Base-by-base conservation (phyloP, 2,113 vertebrate species). In the Nothobranchius furzeri region DNA sequence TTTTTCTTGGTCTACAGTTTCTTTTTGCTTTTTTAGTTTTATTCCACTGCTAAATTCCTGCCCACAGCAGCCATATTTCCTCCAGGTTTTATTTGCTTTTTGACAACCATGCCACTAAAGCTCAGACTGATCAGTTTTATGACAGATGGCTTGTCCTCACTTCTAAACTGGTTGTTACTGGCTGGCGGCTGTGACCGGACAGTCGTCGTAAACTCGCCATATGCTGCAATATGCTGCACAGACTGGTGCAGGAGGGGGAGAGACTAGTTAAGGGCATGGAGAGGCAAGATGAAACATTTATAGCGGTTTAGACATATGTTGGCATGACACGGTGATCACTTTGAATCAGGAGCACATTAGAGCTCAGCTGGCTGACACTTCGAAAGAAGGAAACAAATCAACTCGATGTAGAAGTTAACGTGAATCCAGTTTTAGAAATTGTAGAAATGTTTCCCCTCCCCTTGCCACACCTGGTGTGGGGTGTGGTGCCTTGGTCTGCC, bases 151-250 rank as follows among this genome's bases (percentile, higher is more conserved):
- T 58, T 25, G 65, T 83, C 62, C 73, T 81, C 84, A 78, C 76
- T 83, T 82, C 82, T 84, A 84, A 83, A 89, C 76, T 79, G 79
- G 55, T 60, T 68, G 70, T 71, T 87, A 81, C 83, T 87, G 87
- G 85, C 84, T 63, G 58, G 66, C 75, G 83, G 68, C 75, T 62
- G 74, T 8, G 64, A 75, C 77, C 88, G 85, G 88, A 87, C 87
- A 67, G 80, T 73, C 81, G 73, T 88, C 78, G 68, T 86, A 85
- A 88, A 87, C 63, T 53, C 12, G 47, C 86, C 90, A 91, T 90
- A 91, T 90, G 90, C 60, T 86, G 69, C 85, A 85, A 76, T 87
- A 82, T 86, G 88, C 68, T 56, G 75, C 75, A 76, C 88, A 88
- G 90, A 87, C 82, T 86, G 86, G 71, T 59, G 64, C 59, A 70